Base-by-base conservation (phyloP, 2,113 vertebrate species). In the Baryphthengus martii region DNA sequence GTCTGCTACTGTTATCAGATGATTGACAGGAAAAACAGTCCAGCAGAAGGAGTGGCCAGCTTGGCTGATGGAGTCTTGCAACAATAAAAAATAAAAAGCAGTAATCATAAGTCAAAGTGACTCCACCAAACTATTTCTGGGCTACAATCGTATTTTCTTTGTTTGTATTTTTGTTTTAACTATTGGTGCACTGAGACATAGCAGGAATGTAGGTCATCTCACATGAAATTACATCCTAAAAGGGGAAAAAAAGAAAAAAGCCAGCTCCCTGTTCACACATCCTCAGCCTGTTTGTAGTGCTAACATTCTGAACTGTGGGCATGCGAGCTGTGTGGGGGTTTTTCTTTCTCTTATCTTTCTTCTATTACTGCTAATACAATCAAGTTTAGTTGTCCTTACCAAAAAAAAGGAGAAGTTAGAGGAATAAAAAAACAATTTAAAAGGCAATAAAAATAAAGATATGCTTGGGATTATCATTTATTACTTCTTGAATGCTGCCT, bases 1-100 rank as follows among this genome's bases (percentile, higher is more conserved):
- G 59, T 68, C 66, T 85, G 86, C 87, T 86, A 70, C 82, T 85
- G 17, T 56, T 37, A 81, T 31, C 29, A 81, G 42, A 72, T 95
- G 93, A 95, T 35, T 59, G 92, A 92, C 72, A 50, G 50, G 62
- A 74, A 81, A 90, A 86, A 73, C 2, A 4, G 44, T 45, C 37
- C 35, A 40, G 72, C 29, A 82, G 70, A 66, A 89, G 47, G 66
- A 83, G 52, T 29, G 78, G 21, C 44, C 55, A 78, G 44, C 77
- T 26, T 26, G 70, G 52, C 55, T 81, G 45, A 52, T 67, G 20
- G 63, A 2, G 44, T 49, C 61, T 45, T 31, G 17, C 26, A 83
- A 92, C 53, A 87, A 26, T 52, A 52, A 56, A 79, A 89, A 88
- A 42, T 25, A 44, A 23, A 49, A 40, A 70, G 56, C 35, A 79